Evolutionary conservation across 2,888 invertebrate species (phyloP), one percentile per base, ranked within the genome.

Genomic region (Xylota sylvarum): DNA sequence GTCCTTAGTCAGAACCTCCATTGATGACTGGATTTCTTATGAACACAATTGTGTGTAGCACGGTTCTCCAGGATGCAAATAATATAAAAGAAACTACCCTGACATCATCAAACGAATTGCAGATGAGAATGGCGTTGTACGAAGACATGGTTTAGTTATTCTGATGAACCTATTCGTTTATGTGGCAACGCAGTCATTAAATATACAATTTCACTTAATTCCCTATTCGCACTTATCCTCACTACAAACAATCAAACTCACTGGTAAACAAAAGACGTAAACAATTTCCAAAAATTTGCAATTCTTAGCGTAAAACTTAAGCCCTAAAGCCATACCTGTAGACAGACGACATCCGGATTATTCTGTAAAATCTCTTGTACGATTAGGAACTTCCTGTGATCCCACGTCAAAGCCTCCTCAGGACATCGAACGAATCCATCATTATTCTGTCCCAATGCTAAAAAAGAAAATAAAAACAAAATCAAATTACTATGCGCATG

Each of bases 361-460:
- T 95, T 94, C 83, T 94, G 93, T 19, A 96, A 90, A 62, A 96
- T 95, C 92, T 96, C 96, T 92, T 96, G 95, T 4, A 96, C 92
- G 74, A 96, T 94, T 67, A 95, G 93, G 89, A 94, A 95, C 90
- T 95, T 94, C 88, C 96, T 93, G 79, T 93, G 93, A 88, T 94
- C 93, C 96, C 96, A 96, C 56, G 94, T 94, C 80, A 96, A 92
- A 1, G 96, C 96, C 90, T 95, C 95, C 19, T 94, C 93, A 4
- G 96, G 96, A 91, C 96, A 96, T 67, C 94, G 93, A 4, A 95
- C 94, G 91, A 96, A 96, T 89, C 95, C 95, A 91, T 96, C 96
- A 89, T 95, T 95, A 89, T 94, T 94, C 89, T 94, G 94, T 19
- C 96, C 96, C 83, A 96, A 93, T 79, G 95, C 96, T 96, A 89